Evolutionary conservation across 2,113 vertebrate genomes (phyloP).

Genomic region (Coptodon bakossiorum): DNA sequence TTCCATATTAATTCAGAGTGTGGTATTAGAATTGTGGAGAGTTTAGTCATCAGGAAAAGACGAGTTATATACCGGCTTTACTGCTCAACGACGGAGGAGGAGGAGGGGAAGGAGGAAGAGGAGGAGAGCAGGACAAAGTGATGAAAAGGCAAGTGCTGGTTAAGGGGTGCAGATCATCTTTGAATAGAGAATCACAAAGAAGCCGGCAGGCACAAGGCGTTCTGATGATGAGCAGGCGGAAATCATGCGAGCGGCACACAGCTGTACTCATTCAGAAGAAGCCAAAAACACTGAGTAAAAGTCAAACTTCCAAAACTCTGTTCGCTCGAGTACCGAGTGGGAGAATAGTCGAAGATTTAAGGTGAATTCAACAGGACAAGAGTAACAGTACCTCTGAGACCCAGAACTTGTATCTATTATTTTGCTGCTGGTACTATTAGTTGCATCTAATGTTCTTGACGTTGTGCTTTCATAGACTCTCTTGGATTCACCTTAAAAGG

Average conservation of each 20-base stretch:
- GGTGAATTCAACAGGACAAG: neutral
- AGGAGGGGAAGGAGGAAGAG: constrained; percentile 4
- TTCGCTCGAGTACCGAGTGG: neutral
- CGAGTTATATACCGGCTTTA: constrained; percentile 7
- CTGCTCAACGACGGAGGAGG: neutral
- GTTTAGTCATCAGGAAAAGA: constrained; percentile 28
- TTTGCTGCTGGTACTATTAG: neutral
- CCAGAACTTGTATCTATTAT: neutral
- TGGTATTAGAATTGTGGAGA: constrained; percentile 1
- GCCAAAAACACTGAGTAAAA: neutral
- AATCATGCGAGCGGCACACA: constrained; percentile 11
- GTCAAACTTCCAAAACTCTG: neutral
- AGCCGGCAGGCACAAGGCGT: neutral
- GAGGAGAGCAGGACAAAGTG: constrained; percentile 32
- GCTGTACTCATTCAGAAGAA: constrained; percentile 45
- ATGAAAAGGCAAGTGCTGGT: constrained; percentile 21
- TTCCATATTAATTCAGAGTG: constrained; percentile 39
- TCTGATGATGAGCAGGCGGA: constrained; percentile 6
- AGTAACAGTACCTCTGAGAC: neutral
- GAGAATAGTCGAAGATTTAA: neutral
- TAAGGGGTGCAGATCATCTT: constrained; percentile 13
- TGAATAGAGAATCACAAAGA: constrained; percentile 27
- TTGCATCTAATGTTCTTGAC: neutral
- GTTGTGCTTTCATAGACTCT: neutral
- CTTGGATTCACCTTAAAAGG: neutral